Conservation (phyloP, 1,140 invertebrate genomes). For the Meteorus sp. region DNA sequence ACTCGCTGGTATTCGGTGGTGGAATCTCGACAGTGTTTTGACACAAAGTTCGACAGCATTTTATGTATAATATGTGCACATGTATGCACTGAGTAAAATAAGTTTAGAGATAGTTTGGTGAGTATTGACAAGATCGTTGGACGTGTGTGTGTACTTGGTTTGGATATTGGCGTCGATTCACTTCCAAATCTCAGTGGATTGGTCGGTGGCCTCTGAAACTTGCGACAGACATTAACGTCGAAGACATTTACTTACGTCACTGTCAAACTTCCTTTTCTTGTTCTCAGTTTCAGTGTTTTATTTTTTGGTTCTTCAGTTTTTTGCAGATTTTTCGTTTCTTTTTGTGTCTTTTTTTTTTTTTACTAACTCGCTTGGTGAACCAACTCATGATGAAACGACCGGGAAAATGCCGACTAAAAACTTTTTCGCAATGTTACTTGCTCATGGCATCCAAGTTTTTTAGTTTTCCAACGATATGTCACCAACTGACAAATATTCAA, state of each 20-base stretch:
- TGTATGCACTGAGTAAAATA: background rate
- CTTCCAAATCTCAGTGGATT: constrained; percentile 2
- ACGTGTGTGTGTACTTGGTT: background rate
- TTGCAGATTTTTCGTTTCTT: background rate
- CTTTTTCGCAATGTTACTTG: no score
- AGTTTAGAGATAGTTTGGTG: no score
- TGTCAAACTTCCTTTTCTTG: constrained; percentile 31
- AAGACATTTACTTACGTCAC: constrained; percentile 28
- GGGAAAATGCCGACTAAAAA: constrained; percentile 22
- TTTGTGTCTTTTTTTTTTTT: constrained; percentile 3
- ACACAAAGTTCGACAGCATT: no score
- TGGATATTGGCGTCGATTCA: constrained; percentile 25
- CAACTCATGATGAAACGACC: constrained; percentile 8
- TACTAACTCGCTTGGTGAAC: constrained; percentile 7
- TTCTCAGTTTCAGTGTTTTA: background rate
- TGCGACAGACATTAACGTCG: constrained; percentile 20
- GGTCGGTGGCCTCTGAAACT: constrained; percentile 16
- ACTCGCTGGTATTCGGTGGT: no score
- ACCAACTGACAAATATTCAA: constrained; percentile 31
- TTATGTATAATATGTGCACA: background rate
- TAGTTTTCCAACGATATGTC: constrained; percentile 28
- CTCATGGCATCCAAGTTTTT: constrained; percentile 1
- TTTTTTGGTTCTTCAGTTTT: constrained; percentile 3
- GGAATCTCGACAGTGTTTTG: no score
- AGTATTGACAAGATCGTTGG: background rate